Conservation (phyloP, 2,797 vertebrate genomes). For the Adrianichthys oophorus region DNA sequence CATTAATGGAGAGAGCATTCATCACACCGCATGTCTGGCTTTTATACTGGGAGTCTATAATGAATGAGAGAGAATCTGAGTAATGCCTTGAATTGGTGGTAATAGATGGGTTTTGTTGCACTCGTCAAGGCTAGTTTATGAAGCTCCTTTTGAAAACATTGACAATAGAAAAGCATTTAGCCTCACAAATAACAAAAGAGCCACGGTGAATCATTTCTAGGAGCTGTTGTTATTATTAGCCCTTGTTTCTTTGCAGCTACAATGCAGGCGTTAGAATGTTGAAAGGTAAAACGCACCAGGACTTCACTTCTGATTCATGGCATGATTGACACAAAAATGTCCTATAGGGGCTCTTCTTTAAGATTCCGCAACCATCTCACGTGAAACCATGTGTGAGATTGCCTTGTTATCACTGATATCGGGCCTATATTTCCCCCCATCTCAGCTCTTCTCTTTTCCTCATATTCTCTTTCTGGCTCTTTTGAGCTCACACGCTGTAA, state of each 20-base stretch:
- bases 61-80: constrained; percentile 78
- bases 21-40: constrained; percentile 76
- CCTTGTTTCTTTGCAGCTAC: constrained; percentile 40
- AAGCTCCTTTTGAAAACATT: constrained; percentile 71
- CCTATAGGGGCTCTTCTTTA: constrained; percentile 68
- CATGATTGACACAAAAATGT: constrained; percentile 69
- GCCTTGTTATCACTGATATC: constrained; percentile 77
- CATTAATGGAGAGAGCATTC: constrained; percentile 79
- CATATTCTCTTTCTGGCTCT: constrained; percentile 45
- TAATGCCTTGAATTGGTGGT: constrained; percentile 74
- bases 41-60: constrained; percentile 75
- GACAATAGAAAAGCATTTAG: constrained; percentile 75
- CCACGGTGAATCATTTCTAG: constrained; percentile 65
- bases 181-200: constrained; percentile 67
- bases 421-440: constrained; percentile 67
- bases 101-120: constrained; percentile 80
- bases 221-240: constrained; percentile 69
- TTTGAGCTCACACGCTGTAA: constrained; percentile 55
- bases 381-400: constrained; percentile 79
- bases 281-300: constrained; percentile 57
- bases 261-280: constrained; percentile 28
- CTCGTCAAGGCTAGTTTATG: constrained; percentile 76
- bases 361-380: constrained; percentile 64
- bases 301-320: constrained; percentile 50
- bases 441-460: constrained; percentile 52